Evolutionary conservation across 2,888 invertebrate species (phyloP), one percentile per base, ranked within the genome.

Genomic region (Hypena proboscidalis): DNA sequence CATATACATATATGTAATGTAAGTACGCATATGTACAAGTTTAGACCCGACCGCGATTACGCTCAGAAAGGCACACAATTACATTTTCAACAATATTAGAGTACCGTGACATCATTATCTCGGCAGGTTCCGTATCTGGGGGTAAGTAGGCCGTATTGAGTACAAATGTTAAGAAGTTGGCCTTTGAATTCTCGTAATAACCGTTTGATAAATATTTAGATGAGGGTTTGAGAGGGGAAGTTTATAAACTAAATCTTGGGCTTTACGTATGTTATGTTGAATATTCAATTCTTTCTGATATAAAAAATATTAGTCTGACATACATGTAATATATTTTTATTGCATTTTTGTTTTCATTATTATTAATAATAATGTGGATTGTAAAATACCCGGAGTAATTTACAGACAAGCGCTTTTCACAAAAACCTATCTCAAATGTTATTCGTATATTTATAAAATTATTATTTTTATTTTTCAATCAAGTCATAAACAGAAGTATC

Each of bases 1-100:
- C 23, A 25, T 21, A 11, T 10, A 14, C 4, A 7, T 11, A 20
- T 31, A 25, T 10, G 23, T 30, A 30, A 10, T 15, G 4, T 1
- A 19, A 21, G n/a, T n/a, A n/a, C n/a, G n/a, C n/a, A n/a, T 5
- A 17, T 9, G 15, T 11, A 22, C 13, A 32, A 36, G 17, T 22
- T 37, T 31, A 3, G 31, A 7, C 21, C 4, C 25, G 41, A 41
- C 33, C 19, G 11, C 52, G 43, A 60, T 60, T 60, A 58, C 50
- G 47, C 38, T 21, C 4, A 31, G 47, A 58, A 60, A 43, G 41
- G 21, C 32, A 21, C 36, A 45, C 61, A 61, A 61, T 61, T 61
- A 61, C 53, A 61, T 53, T 53, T 57, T 39, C 35, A 59, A 63
- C 52, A 49, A 55, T 63, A 63, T 60, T 58, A 55, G 52, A 36